Base-by-base conservation (phyloP, 2,888 invertebrate genomes). In the Erynnis tages region DNA sequence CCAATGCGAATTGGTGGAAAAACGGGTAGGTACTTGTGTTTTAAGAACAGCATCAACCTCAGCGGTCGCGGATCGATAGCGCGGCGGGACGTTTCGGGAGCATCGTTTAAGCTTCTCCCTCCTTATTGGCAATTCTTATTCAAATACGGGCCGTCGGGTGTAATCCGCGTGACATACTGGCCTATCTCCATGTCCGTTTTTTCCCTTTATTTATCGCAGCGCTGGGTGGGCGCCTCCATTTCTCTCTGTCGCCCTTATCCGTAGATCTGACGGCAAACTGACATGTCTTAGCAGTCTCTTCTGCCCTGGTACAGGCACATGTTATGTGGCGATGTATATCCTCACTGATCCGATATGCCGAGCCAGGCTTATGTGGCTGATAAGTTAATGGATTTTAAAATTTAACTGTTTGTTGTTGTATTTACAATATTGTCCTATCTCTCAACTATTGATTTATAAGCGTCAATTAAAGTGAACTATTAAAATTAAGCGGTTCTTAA, bases 101-200 rank as follows among this genome's bases (percentile, higher is more conserved):
- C 67, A 69, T 68, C 71, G 72, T 74, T 75, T 71, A 76, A 76
- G 67, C 67, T 71, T 69, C 59, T 61, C 66, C 61, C 67, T 72
- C 68, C 70, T 82, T 84, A 83, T 85, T 84, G 81, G 79, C 84
- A 79, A 87, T 87, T 85, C 82, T 80, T 83, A 88, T 87, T 88
- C 82, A 86, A 87, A 86, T 83, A 82, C 73, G 76, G 76, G 68
- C 66, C 70, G 71, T 67, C 64, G 57, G 71, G 69, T 68, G 79
- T 83, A 85, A 84, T 86, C 85, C 78, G 70, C 65, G 73, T 77
- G 84, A 85, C 86, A 83, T 79, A 81, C 83, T 76, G 77, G 77
- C 72, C 78, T 76, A 80, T 81, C 79, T 79, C 23, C 49, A 50
- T 54, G 60, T 54, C 53, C 54, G 49, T 56, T 62, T 59, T 70